A percentile compares a stretch with the other conserved stretches of the same genome.
Conservation (phyloP, 2,888 invertebrate genomes). For the Norana najaformis region DNA sequence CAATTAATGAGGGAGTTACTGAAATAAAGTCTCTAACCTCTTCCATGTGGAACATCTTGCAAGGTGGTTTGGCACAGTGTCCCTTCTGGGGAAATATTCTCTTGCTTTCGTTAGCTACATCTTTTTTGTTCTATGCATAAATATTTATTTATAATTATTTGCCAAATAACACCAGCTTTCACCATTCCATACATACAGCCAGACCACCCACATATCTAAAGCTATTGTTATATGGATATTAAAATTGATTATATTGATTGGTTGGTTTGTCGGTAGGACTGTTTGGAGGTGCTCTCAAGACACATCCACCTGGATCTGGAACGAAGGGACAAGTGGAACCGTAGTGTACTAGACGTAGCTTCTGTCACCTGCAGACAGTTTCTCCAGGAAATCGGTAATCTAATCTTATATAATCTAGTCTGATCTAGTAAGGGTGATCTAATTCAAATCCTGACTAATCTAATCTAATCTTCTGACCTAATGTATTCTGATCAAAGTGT, state of each 20-base stretch:
- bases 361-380: constrained; percentile 45
- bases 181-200: no score
- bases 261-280: constrained; percentile 49
- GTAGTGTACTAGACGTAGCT: constrained; percentile 52
- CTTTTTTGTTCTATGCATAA: no score
- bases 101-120: no score
- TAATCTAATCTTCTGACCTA: background rate
- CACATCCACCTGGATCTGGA: constrained; percentile 50
- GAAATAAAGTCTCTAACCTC: no score
- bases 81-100: no score
- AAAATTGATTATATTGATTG: background rate
- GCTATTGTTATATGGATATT: background rate
- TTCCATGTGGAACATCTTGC: no score
- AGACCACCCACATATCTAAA: no score
- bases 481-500: background rate
- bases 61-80: no score
- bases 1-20: no score
- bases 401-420: no score
- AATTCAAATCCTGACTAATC: background rate
- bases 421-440: background rate
- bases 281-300: constrained; percentile 50
- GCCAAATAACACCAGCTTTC: no score
- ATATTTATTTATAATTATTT: no score
- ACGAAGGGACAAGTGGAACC: constrained; percentile 50
- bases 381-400: constrained; percentile 34